These are phyloP conservation scores for Amblyteles armatorius DNA, from an alignment of 2,888 invertebrate species.

Conservation along the genomic window DNA sequence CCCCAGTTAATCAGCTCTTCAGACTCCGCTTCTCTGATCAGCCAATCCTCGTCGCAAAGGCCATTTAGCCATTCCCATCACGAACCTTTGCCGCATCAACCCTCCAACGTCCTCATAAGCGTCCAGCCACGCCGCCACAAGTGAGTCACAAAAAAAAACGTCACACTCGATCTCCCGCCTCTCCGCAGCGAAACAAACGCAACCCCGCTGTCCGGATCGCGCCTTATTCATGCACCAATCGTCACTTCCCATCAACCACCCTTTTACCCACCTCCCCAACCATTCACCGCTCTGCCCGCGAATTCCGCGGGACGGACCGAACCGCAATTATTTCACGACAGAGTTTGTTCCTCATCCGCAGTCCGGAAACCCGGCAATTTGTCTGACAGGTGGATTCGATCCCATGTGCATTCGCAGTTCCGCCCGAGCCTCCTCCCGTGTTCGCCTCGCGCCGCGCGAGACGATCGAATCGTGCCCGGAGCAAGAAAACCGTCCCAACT, in stretches of 20 bases:
- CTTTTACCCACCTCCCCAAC: no score
- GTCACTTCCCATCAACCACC: not conserved
- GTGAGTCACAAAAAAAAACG: slow-evolving; percentile 66
- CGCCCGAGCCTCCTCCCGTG: not conserved
- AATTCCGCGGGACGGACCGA: not conserved
- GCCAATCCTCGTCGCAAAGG: not conserved
- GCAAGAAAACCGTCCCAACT: slow-evolving; percentile 34
- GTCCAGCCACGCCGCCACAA: slow-evolving; percentile 37
- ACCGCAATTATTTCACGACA: slow-evolving; percentile 11
- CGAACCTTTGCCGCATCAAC: not conserved
- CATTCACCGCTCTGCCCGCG: not conserved
- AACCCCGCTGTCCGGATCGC: slow-evolving; percentile 17
- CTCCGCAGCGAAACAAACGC: not conserved
- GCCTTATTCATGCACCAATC: slow-evolving; percentile 6
- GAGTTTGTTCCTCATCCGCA: not conserved
- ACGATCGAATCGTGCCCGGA: slow-evolving; percentile 54
- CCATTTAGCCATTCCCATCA: slow-evolving; percentile 13
- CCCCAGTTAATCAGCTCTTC: no score
- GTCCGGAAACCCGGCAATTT: slow-evolving; percentile 19
- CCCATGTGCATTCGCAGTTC: slow-evolving; percentile 31
- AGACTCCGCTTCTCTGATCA: no score
- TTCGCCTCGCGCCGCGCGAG: slow-evolving; percentile 35
- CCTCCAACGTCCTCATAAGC: not conserved
- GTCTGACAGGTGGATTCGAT: slow-evolving; percentile 39
- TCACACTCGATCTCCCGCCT: slow-evolving; percentile 4